These are phyloP conservation scores for Tachysurus vachellii DNA, from an alignment of 2,113 vertebrate species.

Conservation along the genomic window DNA sequence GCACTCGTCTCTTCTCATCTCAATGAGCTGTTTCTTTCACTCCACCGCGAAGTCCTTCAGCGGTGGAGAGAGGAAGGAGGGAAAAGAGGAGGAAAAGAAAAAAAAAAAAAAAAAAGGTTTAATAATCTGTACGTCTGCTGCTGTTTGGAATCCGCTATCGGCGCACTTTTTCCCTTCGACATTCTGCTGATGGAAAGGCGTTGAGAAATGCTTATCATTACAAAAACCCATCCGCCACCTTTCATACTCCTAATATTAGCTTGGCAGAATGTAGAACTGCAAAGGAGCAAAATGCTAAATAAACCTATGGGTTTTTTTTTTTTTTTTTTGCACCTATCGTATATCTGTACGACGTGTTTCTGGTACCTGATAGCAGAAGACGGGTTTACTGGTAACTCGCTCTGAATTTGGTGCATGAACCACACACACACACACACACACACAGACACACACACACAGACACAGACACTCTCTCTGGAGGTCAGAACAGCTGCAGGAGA, in stretches of 20 bases:
- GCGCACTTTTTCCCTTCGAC: conserved; percentile 43
- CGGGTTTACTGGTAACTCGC: not conserved
- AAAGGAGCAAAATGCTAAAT: conserved; percentile 19
- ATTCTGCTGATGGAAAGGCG: conserved; percentile 54
- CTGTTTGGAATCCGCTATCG: conserved; percentile 44
- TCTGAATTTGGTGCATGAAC: not conserved
- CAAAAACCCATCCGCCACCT: conserved; percentile 51
- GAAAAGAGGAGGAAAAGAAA: too few species aligned
- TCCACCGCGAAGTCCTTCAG: conserved; percentile 35
- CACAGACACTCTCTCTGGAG: not conserved
- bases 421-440: not conserved
- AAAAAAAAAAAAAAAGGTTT: conserved; percentile 28
- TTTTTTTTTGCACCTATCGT: not conserved
- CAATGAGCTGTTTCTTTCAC: conserved; percentile 48
- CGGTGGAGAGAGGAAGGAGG: conserved; percentile 11
- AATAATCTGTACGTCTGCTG: conserved; percentile 53
- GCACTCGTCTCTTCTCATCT: conserved; percentile 38
- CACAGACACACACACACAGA: not conserved
- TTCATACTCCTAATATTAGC: conserved; percentile 49
- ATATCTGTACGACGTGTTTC: conserved; percentile 1
- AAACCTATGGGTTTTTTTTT: not conserved
- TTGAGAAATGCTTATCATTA: conserved; percentile 55
- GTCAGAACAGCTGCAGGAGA: conserved; percentile 78
- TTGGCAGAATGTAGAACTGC: conserved; percentile 37
- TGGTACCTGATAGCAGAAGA: not conserved